These are phyloP conservation scores for Boloria selene DNA, from an alignment of 2,888 invertebrate genomes.

Conservation along the genomic window DNA sequence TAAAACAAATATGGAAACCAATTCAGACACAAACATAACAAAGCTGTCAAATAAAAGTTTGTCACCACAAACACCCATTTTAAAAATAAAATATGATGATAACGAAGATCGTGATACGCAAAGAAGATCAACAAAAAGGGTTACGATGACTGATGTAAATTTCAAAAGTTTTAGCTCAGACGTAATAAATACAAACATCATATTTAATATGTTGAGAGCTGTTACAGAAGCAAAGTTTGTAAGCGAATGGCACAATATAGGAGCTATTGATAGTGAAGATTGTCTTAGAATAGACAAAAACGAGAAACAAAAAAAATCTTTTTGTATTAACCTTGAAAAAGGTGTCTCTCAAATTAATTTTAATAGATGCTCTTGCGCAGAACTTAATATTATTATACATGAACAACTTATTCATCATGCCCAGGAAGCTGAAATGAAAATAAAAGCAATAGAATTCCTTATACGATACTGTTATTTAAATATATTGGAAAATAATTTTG, in stretches of 20 bases:
- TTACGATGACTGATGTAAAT: slow-evolving; percentile 58
- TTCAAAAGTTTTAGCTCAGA: slow-evolving; percentile 44
- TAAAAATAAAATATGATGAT: slow-evolving; percentile 51
- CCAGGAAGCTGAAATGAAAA: slow-evolving; percentile 65
- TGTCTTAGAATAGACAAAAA: slow-evolving; percentile 40
- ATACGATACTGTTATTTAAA: slow-evolving; percentile 60
- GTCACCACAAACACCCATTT: slow-evolving; percentile 53
- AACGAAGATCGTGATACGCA: slow-evolving; percentile 19
- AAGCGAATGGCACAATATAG: slow-evolving; percentile 64
- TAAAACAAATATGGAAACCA: slow-evolving; percentile 34
- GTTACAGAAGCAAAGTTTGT: slow-evolving; percentile 60
- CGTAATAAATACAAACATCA: slow-evolving; percentile 44
- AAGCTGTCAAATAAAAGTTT: slow-evolving; percentile 34
- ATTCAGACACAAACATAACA: slow-evolving; percentile 31
- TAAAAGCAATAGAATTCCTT: slow-evolving; percentile 63
- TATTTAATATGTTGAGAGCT: slow-evolving; percentile 62
- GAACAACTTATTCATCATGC: slow-evolving; percentile 71
- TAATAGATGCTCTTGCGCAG: slow-evolving; percentile 64
- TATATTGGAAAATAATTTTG: slow-evolving; percentile 57
- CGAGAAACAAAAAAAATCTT: slow-evolving; percentile 46
- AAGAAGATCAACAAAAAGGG: slow-evolving; percentile 58
- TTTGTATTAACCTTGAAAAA: slow-evolving; percentile 60
- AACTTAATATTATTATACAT: slow-evolving; percentile 63
- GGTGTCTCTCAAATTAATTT: slow-evolving; percentile 64
- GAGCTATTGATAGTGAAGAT: slow-evolving; percentile 64